Conservation (phyloP, 1,140 invertebrate genomes). For the Drosophila sp. region DNA sequence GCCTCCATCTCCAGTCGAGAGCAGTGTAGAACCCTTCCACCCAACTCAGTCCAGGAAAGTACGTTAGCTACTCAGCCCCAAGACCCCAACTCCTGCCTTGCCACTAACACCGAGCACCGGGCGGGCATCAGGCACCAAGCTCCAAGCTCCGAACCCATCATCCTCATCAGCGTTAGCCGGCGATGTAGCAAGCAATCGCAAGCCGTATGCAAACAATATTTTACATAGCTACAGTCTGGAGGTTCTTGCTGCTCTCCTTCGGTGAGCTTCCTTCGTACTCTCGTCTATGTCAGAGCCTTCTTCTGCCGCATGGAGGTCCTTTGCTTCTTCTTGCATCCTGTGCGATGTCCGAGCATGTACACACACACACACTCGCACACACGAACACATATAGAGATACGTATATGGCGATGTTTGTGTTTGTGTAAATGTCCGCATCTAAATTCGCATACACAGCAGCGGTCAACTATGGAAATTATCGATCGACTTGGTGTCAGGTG, state of each 20-base stretch:
- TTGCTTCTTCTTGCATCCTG: constrained; percentile 59
- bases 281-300: constrained; percentile 55
- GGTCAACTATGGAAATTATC: constrained; percentile 83
- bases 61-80: constrained; percentile 14
- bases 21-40: constrained; percentile 48
- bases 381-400: constrained; percentile 26
- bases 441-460: constrained; percentile 83
- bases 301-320: constrained; percentile 55
- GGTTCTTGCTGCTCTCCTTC: constrained; percentile 71
- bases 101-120: not conserved
- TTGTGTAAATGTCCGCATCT: constrained; percentile 80
- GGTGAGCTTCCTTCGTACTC: constrained; percentile 70
- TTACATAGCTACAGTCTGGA: constrained; percentile 76
- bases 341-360: constrained; percentile 61
- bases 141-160: constrained; percentile 39
- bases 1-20: constrained; percentile 71
- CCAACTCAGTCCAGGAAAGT: not conserved
- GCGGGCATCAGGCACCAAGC: constrained; percentile 20
- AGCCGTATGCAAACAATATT: constrained; percentile 83
- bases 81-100: constrained; percentile 3
- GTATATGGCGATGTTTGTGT: constrained; percentile 60
- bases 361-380: constrained; percentile 34
- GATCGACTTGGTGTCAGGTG: constrained; percentile 83
- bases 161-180: constrained; percentile 59
- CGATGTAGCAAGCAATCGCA: constrained; percentile 80